Evolutionary conservation across 1,140 invertebrate genomes (phyloP), one percentile per base, ranked within the genome.

Genomic region (Drosophila ambigua): DNA sequence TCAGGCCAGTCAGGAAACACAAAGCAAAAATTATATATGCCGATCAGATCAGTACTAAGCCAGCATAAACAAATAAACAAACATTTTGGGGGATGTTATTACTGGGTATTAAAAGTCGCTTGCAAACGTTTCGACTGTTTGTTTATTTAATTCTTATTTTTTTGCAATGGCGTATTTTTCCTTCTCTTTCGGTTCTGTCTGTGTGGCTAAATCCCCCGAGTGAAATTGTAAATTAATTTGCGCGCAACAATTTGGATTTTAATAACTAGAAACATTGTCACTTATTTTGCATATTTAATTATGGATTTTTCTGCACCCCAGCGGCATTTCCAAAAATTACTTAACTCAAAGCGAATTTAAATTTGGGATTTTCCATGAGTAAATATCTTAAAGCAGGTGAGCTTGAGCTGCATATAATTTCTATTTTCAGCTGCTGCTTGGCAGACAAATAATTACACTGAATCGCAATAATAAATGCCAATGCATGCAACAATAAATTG

Each of bases 161-260:
- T 53, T 20, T 20, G 20, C 20, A 1, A 20, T 20, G 20, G 20
- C 20, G 26, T 15, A n/a, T 15, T 51, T 46, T 41, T 24, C 6
- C 9, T 15, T 15, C 28, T 48, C 23, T 57, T 31, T 49, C 41
- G 23, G 23, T 16, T 46, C 20, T 26, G 23, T 20, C 20, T 26
- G 23, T 20, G 35, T 8, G 16, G 53, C 58, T 23, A 78, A 78
- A 73, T 60, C 76, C 75, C 77, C 31, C 6, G 53, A 73, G 77
- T 58, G 48, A 79, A 28, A 79, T 79, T 79, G 69, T 69, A 79
- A 79, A 79, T 78, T 79, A 78, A 78, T 79, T 73, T 60, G 39
- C 35, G 62, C 62, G 48, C 61, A 67, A 61, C 76, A 72, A 72
- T 68, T 73, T 45, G 51, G 50, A 78, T 73, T 79, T 78, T 73